These are phyloP conservation scores for Acrossocheilus fasciatus DNA, from an alignment of 2,797 vertebrate species.

Conservation along the genomic window DNA sequence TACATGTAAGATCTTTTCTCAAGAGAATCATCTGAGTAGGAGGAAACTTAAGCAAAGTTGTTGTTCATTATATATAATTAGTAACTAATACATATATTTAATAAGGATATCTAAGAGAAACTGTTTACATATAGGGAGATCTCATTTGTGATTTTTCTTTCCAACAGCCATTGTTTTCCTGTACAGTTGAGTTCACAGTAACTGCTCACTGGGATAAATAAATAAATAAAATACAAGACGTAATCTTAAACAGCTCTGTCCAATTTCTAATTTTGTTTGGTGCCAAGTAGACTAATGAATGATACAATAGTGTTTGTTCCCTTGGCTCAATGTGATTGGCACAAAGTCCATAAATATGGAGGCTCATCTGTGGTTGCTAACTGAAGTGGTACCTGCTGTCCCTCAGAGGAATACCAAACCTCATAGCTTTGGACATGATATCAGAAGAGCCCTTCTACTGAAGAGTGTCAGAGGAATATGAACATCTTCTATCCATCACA, in stretches of 20 bases:
- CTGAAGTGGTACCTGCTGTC: constrained; percentile 43
- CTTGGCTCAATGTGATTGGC: constrained; percentile 31
- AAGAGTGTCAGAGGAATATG: background rate
- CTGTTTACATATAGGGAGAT: background rate
- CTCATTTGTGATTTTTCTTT: background rate
- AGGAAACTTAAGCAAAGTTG: background rate
- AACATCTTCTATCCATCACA: background rate
- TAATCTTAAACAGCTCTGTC: background rate
- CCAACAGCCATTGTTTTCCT: background rate
- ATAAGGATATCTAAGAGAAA: background rate
- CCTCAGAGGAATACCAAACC: constrained; percentile 7
- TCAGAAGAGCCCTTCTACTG: background rate
- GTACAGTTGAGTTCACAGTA: background rate
- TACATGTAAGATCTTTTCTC: background rate
- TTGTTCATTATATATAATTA: background rate
- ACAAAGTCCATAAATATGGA: constrained; percentile 45
- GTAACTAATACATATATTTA: background rate
- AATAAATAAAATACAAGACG: constrained; percentile 3
- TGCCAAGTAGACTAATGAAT: constrained; percentile 24
- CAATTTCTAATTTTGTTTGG: background rate
- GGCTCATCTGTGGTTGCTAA: constrained; percentile 40
- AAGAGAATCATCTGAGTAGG: no score
- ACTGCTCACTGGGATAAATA: background rate
- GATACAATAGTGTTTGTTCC: constrained; percentile 9
- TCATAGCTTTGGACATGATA: constrained; percentile 8